Percentiles rank a stretch among this genome's conserved stretches.
Evolutionary conservation across 2,113 vertebrate species (phyloP).

Genomic region (Gavialis gangeticus): DNA sequence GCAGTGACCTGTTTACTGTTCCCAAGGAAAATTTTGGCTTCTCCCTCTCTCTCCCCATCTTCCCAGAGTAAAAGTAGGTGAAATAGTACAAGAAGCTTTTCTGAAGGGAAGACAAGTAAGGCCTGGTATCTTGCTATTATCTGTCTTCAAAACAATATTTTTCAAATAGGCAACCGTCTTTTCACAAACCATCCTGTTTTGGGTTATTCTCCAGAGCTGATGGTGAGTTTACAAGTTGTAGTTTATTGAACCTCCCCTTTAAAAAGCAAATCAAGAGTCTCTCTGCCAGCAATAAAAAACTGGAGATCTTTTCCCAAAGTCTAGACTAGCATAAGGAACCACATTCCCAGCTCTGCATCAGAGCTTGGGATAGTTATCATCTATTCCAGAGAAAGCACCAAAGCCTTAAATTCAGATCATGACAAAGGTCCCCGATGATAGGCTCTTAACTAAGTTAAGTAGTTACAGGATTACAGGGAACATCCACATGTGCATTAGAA

Average conservation of each 20-base stretch:
- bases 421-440: neutral
- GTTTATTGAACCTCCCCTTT: neutral
- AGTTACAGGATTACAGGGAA: too few species aligned
- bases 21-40: neutral
- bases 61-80: neutral
- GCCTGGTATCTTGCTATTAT: neutral
- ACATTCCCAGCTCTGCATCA: neutral
- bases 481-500: too few species aligned
- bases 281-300: neutral
- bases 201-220: neutral
- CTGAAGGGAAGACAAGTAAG: neutral
- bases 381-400: neutral
- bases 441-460: too few species aligned
- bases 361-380: neutral
- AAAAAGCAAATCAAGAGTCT: neutral
- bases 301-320: neutral
- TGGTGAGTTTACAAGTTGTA: neutral
- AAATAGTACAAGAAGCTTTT: neutral
- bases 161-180: neutral
- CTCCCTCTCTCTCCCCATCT: neutral
- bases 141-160: neutral
- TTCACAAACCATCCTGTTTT: neutral
- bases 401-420: neutral
- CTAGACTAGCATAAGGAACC: neutral
- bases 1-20: neutral